Base-by-base conservation (phyloP, 2,888 invertebrate genomes). In the Ophion slaviceki region DNA sequence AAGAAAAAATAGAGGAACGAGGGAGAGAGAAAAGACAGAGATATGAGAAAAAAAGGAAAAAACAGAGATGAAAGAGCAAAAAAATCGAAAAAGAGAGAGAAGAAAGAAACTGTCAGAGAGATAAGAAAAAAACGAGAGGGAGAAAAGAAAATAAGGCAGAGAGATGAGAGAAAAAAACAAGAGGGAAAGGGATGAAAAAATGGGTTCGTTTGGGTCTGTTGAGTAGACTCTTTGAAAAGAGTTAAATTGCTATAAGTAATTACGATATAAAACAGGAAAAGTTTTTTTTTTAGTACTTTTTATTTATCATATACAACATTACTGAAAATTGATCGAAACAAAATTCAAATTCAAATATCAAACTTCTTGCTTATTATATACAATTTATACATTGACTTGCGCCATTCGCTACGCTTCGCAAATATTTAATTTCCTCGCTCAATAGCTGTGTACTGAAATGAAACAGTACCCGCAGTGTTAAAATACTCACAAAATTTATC, bases 361-460 rank as follows among this genome's bases (percentile, higher is more conserved):
- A 68, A 40, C 45, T 68, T 24, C 47, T 47, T 32, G 68, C 68
- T 68, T 47, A 11, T 68, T 67, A 45, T 68, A 47, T 68, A 45
- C 68, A 20, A 71, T 57, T 71, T 71, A 57, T 71, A 32, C 28
- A 59, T 71, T n/a, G 59, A 71, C 32, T 57, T 71, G 47, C 68
- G 10, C 32, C 57, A 70, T 24, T 71, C 28, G 57, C n/a, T 71
- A n/a, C n/a, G 32, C 53, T 71, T 28, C 57, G 57, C 71, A 28
- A 71, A 71, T 36, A 71, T 71, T 71, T 10, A 57, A 57, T 57
- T 71, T 71, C 53, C 57, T 40, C 74, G 62, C 57, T 74, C 74
- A 62, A 74, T 74, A 61, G 74, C 74, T 11, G 74, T 74, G 61
- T 74, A 74, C 61, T 74, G 74, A 74, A 74, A 62, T 61, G 74